These are phyloP conservation scores for Steinernema hermaphroditum DNA, from an alignment of 2,888 invertebrate genomes.

Conservation along the genomic window DNA sequence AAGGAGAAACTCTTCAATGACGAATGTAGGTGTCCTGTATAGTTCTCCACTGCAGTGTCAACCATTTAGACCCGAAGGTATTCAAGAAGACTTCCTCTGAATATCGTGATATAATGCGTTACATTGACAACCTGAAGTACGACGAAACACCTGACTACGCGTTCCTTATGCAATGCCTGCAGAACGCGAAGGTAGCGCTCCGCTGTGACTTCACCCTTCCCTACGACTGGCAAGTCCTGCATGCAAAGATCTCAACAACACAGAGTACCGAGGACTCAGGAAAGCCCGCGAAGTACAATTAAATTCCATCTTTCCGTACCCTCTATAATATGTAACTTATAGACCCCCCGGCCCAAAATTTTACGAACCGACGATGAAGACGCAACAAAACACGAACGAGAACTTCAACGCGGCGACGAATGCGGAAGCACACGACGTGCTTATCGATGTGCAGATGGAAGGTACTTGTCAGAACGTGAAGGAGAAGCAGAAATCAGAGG, in stretches of 20 bases:
- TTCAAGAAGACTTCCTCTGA: background rate
- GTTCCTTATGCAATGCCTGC: conserved; percentile 4
- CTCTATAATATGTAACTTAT: no score
- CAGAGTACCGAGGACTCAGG: background rate
- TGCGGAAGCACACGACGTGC: background rate
- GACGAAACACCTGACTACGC: conserved; percentile 33
- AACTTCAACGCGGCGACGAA: background rate
- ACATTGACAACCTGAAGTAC: conserved; percentile 23
- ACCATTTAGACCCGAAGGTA: conserved; percentile 31
- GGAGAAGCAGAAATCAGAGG: background rate
- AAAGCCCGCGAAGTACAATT: background rate
- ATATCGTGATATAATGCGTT: conserved; percentile 13
- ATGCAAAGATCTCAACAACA: background rate
- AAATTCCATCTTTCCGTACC: no score
- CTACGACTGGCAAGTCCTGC: conserved; percentile 33
- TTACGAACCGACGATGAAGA: background rate
- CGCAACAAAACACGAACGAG: background rate
- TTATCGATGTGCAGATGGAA: conserved; percentile 1
- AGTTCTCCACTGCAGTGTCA: no score
- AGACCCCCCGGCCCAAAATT: background rate
- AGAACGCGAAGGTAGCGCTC: background rate
- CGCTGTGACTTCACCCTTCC: conserved; percentile 23
- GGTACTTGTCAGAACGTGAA: background rate
- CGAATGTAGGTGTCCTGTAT: conserved; percentile 29
- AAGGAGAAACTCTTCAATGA: conserved; percentile 32